Evolutionary conservation across 2,797 vertebrate genomes (phyloP).

Genomic region (Phylloscopus collybita): DNA sequence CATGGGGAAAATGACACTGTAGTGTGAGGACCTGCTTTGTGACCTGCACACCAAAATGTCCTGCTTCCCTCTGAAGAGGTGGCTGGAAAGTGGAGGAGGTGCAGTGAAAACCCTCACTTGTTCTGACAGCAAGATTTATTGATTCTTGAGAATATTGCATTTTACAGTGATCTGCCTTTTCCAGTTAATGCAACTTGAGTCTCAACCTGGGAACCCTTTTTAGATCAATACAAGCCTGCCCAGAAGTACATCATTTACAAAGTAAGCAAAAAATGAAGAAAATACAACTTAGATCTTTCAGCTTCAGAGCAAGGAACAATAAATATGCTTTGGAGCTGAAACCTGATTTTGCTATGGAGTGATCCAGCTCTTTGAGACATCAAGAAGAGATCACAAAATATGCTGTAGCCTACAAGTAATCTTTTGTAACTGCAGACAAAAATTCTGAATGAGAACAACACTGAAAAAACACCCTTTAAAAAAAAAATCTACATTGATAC

Average conservation of each 20-base stretch:
- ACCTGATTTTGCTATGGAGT: not conserved
- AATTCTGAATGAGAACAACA: not conserved
- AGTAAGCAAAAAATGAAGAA: not conserved
- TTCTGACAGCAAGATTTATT: slow-evolving; percentile 45
- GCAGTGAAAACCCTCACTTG: not conserved
- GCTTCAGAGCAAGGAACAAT: not conserved
- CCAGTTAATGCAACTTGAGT: slow-evolving; percentile 54
- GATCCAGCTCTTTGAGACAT: not conserved
- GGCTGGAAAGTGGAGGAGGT: not conserved
- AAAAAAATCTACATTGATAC: not conserved
- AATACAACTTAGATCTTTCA: not conserved
- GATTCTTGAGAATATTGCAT: slow-evolving; percentile 39
- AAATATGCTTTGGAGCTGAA: not conserved
- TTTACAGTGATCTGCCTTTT: slow-evolving; percentile 38
- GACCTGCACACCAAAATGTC: not conserved
- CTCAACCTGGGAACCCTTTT: slow-evolving; percentile 45
- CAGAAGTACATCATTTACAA: not conserved
- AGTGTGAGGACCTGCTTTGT: not conserved
- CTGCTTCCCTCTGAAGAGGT: not conserved
- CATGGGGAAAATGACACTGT: accelerated
- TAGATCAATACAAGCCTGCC: slow-evolving; percentile 43
- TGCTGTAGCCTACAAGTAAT: not conserved
- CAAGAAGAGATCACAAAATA: not conserved
- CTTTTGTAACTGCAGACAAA: not conserved
- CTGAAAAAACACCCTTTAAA: not conserved